phyloP scores from a whole-genome alignment of 2,888 invertebrate species.

The Eremobia ochroleuca region DNA sequence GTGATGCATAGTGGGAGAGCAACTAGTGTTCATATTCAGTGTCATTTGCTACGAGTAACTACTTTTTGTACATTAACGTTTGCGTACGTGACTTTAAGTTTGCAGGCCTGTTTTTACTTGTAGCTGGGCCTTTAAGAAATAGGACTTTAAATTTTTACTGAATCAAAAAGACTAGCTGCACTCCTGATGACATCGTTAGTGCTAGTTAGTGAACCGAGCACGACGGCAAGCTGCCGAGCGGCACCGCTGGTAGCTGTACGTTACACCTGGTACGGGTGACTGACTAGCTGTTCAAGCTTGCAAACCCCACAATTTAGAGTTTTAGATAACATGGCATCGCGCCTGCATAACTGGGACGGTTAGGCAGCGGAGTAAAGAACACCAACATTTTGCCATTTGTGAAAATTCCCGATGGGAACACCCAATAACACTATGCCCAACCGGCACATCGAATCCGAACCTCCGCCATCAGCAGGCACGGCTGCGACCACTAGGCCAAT shows the following conservation, averaged over 20 bases:
- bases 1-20: conserved; percentile 10
- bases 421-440: background rate
- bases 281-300: background rate
- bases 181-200: background rate
- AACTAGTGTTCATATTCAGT: conserved; percentile 3
- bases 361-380: background rate
- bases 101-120: background rate
- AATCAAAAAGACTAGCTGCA: background rate
- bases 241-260: conserved; percentile 11
- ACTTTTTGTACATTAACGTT: background rate
- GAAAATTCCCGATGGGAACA: background rate
- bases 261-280: background rate
- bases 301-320: background rate
- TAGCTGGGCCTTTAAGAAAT: background rate
- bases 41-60: background rate
- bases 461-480: background rate
- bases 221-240: background rate
- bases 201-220: background rate
- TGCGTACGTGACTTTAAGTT: background rate
- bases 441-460: too few species aligned
- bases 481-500: background rate
- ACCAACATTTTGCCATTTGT: background rate
- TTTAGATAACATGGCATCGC: background rate
- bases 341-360: background rate
- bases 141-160: too few species aligned